A percentile compares a stretch with the other conserved stretches of the same genome.
phyloP scores from a whole-genome alignment of 2,113 vertebrate genomes.

The Megalops atlanticus region DNA sequence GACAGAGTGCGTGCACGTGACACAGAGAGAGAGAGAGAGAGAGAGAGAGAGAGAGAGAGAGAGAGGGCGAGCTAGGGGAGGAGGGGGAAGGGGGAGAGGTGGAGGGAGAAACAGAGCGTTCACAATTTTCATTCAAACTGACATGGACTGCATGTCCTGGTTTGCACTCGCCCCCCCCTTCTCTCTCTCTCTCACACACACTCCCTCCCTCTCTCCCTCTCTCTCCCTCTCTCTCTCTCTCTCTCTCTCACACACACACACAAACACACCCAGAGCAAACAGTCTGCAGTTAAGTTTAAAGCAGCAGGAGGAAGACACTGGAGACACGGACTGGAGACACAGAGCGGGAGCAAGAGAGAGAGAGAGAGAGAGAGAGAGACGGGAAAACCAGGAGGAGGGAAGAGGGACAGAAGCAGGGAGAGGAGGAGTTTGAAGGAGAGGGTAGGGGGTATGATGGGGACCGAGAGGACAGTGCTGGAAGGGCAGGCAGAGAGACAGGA shows the following conservation, averaged over 20 bases:
- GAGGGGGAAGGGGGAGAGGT: constrained; percentile 40
- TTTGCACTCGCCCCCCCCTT: constrained; percentile 60
- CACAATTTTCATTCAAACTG: constrained; percentile 74
- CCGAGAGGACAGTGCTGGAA: constrained; percentile 33
- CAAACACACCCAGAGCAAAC: constrained; percentile 52
- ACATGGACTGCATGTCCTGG: constrained; percentile 68
- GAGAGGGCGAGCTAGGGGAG: constrained; percentile 25
- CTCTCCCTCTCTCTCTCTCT: constrained; percentile 32
- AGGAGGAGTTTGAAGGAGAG: constrained; percentile 34
- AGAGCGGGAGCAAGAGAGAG: constrained; percentile 28
- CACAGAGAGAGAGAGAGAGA: constrained; percentile 52
- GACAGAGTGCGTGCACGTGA: constrained; percentile 47
- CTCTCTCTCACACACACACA: constrained; percentile 36
- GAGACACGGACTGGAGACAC: constrained; percentile 44
- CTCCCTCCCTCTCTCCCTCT: constrained; percentile 28
- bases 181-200: constrained; percentile 34
- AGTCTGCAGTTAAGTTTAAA: constrained; percentile 62
- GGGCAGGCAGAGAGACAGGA: constrained; percentile 47
- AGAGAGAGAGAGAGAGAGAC: constrained; percentile 24
- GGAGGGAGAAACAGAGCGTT: constrained; percentile 59
- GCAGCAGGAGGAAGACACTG: constrained; percentile 51
- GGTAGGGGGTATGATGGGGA: constrained; percentile 36
- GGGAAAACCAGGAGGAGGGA: constrained; percentile 6
- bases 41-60: constrained; percentile 37
- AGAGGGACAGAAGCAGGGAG: constrained; percentile 15